Evolutionary conservation across 1,140 invertebrate genomes (phyloP).

Genomic region (Papilio glaucus): DNA sequence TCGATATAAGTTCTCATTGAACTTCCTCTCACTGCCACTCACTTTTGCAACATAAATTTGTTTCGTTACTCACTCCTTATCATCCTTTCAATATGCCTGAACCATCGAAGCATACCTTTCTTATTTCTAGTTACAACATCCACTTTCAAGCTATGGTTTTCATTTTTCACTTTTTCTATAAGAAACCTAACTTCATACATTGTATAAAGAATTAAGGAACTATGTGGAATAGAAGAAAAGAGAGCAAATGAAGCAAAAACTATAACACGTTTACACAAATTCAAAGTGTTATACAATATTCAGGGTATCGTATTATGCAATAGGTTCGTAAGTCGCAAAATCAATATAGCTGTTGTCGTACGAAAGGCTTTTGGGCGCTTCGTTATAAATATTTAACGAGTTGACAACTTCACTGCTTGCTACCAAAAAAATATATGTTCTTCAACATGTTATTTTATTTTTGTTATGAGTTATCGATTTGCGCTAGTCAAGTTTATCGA

Average conservation of each 20-base stretch:
- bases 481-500: constrained; percentile 22
- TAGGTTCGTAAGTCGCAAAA: constrained; percentile 69
- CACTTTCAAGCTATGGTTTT: no score
- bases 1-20: no score
- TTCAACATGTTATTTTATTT: constrained; percentile 43
- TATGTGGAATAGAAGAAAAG: neutral
- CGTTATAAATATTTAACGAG: constrained; percentile 76
- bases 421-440: constrained; percentile 46
- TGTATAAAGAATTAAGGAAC: no score
- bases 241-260: constrained; percentile 16
- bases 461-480: constrained; percentile 48
- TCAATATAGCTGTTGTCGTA: constrained; percentile 71
- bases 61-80: no score
- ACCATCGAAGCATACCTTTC: no score
- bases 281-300: constrained; percentile 66
- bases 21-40: no score
- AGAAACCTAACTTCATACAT: no score
- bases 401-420: constrained; percentile 54
- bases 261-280: constrained; percentile 52
- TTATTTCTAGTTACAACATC: no score
- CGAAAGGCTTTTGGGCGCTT: constrained; percentile 64
- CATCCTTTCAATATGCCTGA: no score
- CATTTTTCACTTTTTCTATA: no score
- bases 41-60: no score
- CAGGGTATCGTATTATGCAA: constrained; percentile 74